Percentiles rank a stretch among this genome's conserved stretches.
These are phyloP conservation scores for Oriolus oriolus DNA, from an alignment of 2,113 vertebrate species.

Conservation along the genomic window DNA sequence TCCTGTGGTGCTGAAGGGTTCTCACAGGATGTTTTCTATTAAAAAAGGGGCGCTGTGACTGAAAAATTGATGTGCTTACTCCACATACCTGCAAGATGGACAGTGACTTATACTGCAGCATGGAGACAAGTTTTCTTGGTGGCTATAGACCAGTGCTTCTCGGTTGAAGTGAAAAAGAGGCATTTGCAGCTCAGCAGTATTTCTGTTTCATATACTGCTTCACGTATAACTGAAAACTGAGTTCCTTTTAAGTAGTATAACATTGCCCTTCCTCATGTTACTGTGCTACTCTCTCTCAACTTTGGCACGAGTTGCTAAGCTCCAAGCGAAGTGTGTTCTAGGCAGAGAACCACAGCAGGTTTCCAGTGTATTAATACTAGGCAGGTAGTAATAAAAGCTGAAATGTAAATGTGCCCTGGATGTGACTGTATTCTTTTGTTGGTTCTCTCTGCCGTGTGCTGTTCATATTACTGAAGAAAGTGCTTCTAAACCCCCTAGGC, in stretches of 20 bases:
- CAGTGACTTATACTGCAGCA: neutral
- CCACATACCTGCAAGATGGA: neutral
- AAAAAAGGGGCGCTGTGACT: neutral
- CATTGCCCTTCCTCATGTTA: neutral
- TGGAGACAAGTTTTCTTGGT: neutral
- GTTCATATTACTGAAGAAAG: neutral
- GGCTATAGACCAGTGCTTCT: neutral
- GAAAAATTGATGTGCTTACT: neutral
- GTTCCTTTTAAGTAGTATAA: neutral
- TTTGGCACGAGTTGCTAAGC: neutral
- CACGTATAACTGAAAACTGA: neutral
- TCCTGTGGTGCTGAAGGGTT: neutral
- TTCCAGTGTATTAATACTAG: neutral
- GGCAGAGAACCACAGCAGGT: neutral
- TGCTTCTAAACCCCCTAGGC: neutral
- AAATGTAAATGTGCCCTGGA: neutral
- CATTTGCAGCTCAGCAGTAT: neutral
- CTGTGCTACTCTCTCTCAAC: neutral
- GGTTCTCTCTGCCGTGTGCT: neutral
- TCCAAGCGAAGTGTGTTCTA: neutral
- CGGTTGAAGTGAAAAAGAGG: neutral
- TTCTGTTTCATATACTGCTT: neutral
- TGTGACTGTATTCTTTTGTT: neutral
- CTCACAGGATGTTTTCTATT: neutral
- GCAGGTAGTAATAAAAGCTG: neutral